Base-by-base conservation (phyloP, 2,113 vertebrate genomes). In the Pseudorasbora parva region DNA sequence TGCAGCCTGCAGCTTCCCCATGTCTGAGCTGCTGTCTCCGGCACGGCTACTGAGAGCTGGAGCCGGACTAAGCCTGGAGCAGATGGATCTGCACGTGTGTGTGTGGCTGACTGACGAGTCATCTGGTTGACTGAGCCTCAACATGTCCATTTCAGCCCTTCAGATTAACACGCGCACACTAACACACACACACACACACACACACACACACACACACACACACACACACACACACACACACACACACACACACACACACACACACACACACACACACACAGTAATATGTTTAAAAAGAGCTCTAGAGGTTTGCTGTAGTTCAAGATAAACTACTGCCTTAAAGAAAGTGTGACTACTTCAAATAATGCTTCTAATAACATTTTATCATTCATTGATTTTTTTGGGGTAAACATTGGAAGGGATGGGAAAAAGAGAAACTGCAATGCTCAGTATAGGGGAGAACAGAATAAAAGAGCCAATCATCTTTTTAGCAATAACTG, bases 61-160 rank as follows among this genome's bases (percentile, higher is more conserved):
- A 78, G 37, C 73, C 47, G 69, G 33, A 43, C 75, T 66, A 9
- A 54, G 78, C 62, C 51, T 73, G 56, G 73, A 82, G 68, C 83
- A 87, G 83, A 87, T 87, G 83, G 86, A 37, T 2, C 59, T 47
- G 76, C 49, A 21, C 25, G 81, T 75, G 57, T 45, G 75, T 60
- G 56, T 62, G 56, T 43, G 54, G 4, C 33, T 78, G 57, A 80
- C 64, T 54, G 79, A 62, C 30, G 41, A 78, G 62, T 84, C 72
- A 78, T 76, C 86, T 82, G 82, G 78, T 66, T 84, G 82, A 78
- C 73, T 82, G 83, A 82, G 47, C 49, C 49, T 43, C 82, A 87
- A 82, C 78, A 78, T 84, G 86, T 77, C 86, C 76, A 69, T 69
- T 82, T 19, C 45, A 71, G 54, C 78, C 72, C 78, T 69, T 77